These are phyloP conservation scores for Macrotrachela quadricornifera DNA, from an alignment of 1,140 invertebrate species.

Conservation along the genomic window DNA sequence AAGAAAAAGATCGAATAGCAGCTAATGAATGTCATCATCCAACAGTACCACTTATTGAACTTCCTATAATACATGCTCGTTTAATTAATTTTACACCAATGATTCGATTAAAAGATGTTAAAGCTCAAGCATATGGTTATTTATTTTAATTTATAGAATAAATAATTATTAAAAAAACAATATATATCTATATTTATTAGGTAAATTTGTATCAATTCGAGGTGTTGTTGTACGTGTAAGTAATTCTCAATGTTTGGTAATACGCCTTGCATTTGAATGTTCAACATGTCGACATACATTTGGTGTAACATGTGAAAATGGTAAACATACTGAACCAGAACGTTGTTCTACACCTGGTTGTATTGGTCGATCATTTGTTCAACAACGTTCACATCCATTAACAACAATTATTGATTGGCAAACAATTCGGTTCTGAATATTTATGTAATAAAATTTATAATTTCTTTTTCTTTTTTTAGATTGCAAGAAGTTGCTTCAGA, in stretches of 20 bases:
- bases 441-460: too few relatives aligned
- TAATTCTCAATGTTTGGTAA: conserved; percentile 47
- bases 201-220: conserved; percentile 55
- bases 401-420: conserved; percentile 52
- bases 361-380: conserved; percentile 15
- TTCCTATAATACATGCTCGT: conserved; percentile 4
- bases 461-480: conserved; percentile 26
- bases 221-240: conserved; percentile 65
- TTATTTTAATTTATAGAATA: too few relatives aligned
- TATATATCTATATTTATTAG: conserved; percentile 19
- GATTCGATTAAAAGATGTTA: conserved; percentile 4
- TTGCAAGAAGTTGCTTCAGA: conserved; percentile 28
- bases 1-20: too few relatives aligned
- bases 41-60: background rate
- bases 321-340: conserved; percentile 23
- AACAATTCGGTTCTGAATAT: conserved; percentile 38
- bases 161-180: too few relatives aligned
- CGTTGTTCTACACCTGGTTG: conserved; percentile 33
- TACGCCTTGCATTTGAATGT: conserved; percentile 54
- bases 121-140: background rate
- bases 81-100: conserved; percentile 4
- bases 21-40: too few relatives aligned
- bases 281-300: conserved; percentile 44
- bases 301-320: conserved; percentile 20
- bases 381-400: conserved; percentile 42